These are phyloP conservation scores for Margaritifera margaritifera DNA, from an alignment of 2,888 invertebrate genomes.

Conservation along the genomic window DNA sequence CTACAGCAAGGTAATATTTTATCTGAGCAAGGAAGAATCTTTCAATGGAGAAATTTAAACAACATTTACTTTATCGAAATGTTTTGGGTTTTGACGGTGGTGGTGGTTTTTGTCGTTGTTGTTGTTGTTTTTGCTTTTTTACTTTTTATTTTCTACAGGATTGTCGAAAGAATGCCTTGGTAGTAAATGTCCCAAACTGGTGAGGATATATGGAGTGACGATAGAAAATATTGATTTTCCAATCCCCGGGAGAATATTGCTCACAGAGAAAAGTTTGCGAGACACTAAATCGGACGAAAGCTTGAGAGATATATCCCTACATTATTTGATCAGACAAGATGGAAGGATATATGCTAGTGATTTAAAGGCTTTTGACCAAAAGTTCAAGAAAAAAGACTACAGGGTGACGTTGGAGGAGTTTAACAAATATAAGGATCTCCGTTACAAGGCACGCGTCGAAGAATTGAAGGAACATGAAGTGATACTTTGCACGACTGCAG, in stretches of 20 bases:
- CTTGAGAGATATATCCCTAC: slow-evolving; percentile 33
- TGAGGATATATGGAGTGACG: slow-evolving; percentile 59
- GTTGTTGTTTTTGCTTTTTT: too few relatives aligned
- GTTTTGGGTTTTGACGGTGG: too few relatives aligned
- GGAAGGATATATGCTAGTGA: slow-evolving; percentile 23
- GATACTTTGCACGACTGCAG: slow-evolving; percentile 54
- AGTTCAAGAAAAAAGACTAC: slow-evolving; percentile 21
- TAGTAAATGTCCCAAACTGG: slow-evolving; percentile 44
- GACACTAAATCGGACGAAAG: slow-evolving; percentile 25
- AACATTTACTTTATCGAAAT: too few relatives aligned
- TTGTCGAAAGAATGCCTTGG: slow-evolving; percentile 34
- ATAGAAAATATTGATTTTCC: slow-evolving; percentile 59
- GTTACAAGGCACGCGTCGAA: slow-evolving; percentile 35
- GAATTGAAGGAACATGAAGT: slow-evolving; percentile 46
- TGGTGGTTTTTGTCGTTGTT: too few relatives aligned
- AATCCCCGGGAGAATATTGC: slow-evolving; percentile 47
- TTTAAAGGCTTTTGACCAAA: slow-evolving; percentile 23
- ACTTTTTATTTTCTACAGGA: slow-evolving; percentile 17
- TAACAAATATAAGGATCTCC: slow-evolving; percentile 26
- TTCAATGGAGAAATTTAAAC: too few relatives aligned
- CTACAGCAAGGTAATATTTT: too few relatives aligned
- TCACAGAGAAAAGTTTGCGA: slow-evolving; percentile 27
- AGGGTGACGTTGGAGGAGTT: slow-evolving; percentile 16
- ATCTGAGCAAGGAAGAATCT: too few relatives aligned
- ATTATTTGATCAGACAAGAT: slow-evolving; percentile 45